Conservation (phyloP, 2,797 vertebrate species). For the Chelidonichthys spinosus region DNA sequence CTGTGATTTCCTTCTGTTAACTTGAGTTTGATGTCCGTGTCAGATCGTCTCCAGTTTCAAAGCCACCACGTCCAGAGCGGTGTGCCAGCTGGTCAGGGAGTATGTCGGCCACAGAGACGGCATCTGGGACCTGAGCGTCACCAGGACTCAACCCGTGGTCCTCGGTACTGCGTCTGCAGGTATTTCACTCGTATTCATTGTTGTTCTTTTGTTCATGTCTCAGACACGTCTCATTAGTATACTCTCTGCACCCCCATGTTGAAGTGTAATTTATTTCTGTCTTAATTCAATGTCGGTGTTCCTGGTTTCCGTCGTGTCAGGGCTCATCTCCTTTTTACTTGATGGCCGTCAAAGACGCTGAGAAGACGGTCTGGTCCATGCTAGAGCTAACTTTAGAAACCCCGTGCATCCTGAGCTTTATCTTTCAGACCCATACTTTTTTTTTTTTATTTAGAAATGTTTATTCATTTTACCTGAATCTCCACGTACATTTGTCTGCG, state of each 20-base stretch:
- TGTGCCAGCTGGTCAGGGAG: slow-evolving; percentile 96
- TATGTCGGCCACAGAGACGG: slow-evolving; percentile 96
- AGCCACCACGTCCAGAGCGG: slow-evolving; percentile 94
- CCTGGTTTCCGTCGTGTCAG: not conserved
- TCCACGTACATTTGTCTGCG: too few species aligned
- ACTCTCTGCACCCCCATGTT: not conserved
- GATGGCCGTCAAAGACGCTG: too few species aligned
- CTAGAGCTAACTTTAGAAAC: not conserved
- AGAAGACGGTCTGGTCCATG: not conserved
- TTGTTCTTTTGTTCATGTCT: not conserved
- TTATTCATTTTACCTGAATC: too few species aligned
- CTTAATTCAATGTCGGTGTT: not conserved
- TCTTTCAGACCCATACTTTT: too few species aligned
- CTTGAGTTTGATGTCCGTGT: not conserved
- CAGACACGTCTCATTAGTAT: not conserved
- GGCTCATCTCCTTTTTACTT: too few species aligned
- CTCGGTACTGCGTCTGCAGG: slow-evolving; percentile 97
- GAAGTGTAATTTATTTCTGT: not conserved
- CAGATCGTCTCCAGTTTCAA: slow-evolving; percentile 99
- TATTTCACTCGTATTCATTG: slow-evolving; percentile 44
- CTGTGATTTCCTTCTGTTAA: slow-evolving; percentile 14
- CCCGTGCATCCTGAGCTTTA: too few species aligned
- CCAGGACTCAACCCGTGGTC: slow-evolving; percentile 91
- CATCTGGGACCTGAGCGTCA: slow-evolving; percentile 96
- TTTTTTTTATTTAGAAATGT: too few species aligned